Evolutionary conservation across 2,797 vertebrate species (phyloP).

Genomic region (Iguana delicatissima): DNA sequence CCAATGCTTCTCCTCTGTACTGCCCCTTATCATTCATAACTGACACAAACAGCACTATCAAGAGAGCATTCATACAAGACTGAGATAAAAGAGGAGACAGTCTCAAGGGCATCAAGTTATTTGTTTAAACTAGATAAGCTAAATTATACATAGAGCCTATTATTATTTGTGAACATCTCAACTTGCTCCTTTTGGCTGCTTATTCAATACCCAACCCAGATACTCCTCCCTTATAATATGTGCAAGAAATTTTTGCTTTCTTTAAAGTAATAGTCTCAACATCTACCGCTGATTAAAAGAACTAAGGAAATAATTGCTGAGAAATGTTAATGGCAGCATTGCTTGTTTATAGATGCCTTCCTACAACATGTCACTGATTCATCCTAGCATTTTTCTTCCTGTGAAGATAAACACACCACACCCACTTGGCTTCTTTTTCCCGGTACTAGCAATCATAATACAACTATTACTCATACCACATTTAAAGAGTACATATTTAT

Average conservation of each 20-base stretch:
- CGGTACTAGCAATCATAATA: slow-evolving; percentile 43
- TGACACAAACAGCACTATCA: not conserved
- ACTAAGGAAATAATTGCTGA: slow-evolving; percentile 43
- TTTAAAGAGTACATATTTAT: slow-evolving; percentile 47
- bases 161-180: slow-evolving; percentile 8
- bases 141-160: not conserved
- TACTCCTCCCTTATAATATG: too few species aligned
- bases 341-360: slow-evolving; percentile 63
- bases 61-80: not conserved
- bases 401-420: slow-evolving; percentile 77
- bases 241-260: not conserved
- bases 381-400: slow-evolving; percentile 55
- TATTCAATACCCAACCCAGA: slow-evolving; percentile 2
- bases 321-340: slow-evolving; percentile 46
- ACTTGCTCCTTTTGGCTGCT: slow-evolving; percentile 23
- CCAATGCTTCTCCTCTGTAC: not conserved
- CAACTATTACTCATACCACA: slow-evolving; percentile 58
- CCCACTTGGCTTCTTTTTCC: slow-evolving; percentile 70
- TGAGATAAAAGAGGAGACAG: not conserved
- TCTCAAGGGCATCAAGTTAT: not conserved
- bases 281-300: slow-evolving; percentile 34
- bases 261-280: not conserved
- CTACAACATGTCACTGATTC: slow-evolving; percentile 63
- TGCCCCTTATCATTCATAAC: not conserved
- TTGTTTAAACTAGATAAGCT: not conserved